A percentile compares a stretch with the other conserved stretches of the same genome.
phyloP scores from a whole-genome alignment of 2,113 vertebrate genomes.

The Hemichromis elongatus region DNA sequence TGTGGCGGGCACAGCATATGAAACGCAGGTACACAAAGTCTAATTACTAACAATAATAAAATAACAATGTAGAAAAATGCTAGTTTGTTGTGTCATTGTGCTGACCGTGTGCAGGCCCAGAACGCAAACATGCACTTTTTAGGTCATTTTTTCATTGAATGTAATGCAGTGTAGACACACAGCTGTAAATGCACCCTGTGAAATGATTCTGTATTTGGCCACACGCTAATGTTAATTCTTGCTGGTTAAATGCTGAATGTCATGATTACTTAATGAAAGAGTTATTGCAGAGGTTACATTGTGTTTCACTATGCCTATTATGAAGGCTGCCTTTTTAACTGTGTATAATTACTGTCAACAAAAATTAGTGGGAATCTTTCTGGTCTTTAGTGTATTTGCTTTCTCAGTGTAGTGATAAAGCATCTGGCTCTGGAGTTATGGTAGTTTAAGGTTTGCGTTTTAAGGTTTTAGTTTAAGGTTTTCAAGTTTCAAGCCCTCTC shows the following conservation, averaged over 20 bases:
- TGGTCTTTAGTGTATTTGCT: not conserved
- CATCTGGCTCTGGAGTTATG: not conserved
- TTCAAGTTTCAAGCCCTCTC: too few relatives aligned
- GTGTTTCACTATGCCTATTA: not conserved
- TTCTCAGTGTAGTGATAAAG: not conserved
- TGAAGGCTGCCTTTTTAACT: not conserved
- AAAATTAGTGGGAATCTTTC: not conserved
- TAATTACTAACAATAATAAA: not conserved
- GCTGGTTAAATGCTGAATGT: not conserved
- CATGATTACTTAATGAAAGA: not conserved
- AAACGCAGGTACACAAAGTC: not conserved
- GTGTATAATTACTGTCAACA: not conserved
- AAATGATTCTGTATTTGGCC: not conserved
- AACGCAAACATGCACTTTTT: not conserved
- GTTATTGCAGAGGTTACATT: not conserved
- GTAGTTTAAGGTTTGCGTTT: not conserved
- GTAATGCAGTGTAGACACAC: not conserved
- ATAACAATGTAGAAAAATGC: not conserved
- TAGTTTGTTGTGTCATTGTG: not conserved
- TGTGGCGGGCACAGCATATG: not conserved
- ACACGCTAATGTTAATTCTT: not conserved
- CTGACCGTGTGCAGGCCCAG: not conserved
- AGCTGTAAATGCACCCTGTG: not conserved
- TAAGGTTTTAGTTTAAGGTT: too few relatives aligned
- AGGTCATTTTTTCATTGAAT: not conserved